Evolutionary conservation across 1,140 invertebrate species (phyloP).

Genomic region (Drosophila pseudoobscura): DNA sequence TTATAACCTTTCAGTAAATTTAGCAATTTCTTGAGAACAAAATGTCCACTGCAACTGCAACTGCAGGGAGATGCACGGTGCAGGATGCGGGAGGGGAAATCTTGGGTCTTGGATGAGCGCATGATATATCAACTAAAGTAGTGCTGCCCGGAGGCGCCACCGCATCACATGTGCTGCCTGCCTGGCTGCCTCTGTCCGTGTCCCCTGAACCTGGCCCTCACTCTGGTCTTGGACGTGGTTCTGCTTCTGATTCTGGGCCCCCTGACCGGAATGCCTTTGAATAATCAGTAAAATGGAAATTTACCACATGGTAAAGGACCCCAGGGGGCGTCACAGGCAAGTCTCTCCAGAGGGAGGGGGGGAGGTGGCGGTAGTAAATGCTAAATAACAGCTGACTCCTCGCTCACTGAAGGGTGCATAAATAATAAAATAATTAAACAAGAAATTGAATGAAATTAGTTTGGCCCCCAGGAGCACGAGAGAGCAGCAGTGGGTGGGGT

Average conservation of each 20-base stretch:
- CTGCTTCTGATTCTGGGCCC: background rate
- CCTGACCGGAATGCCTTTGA: slow-evolving; percentile 33
- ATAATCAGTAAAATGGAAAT: slow-evolving; percentile 62
- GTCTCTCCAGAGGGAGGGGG: slow-evolving; percentile 2
- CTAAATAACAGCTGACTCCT: slow-evolving; percentile 56
- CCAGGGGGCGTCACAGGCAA: background rate
- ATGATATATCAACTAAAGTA: slow-evolving; percentile 43
- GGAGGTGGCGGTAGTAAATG: slow-evolving; percentile 25
- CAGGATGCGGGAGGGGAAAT: slow-evolving; percentile 15
- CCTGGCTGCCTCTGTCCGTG: no score
- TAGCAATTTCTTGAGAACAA: background rate
- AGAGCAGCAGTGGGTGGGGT: slow-evolving; percentile 27
- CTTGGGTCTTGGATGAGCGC: slow-evolving; percentile 28
- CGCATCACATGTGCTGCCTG: slow-evolving; percentile 26
- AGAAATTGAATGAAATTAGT: slow-evolving; percentile 80
- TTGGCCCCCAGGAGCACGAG: slow-evolving; percentile 45
- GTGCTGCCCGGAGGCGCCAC: slow-evolving; percentile 28
- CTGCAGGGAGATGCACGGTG: background rate
- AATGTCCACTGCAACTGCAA: slow-evolving; percentile 39
- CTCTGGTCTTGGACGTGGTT: slow-evolving; percentile 1
- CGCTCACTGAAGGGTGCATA: slow-evolving; percentile 60
- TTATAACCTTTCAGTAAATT: slow-evolving; percentile 41
- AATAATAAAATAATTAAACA: slow-evolving; percentile 81
- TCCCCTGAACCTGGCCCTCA: no score
- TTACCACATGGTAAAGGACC: slow-evolving; percentile 38